Evolutionary conservation across 2,113 vertebrate genomes (phyloP).

Genomic region (Lasiurus borealis): DNA sequence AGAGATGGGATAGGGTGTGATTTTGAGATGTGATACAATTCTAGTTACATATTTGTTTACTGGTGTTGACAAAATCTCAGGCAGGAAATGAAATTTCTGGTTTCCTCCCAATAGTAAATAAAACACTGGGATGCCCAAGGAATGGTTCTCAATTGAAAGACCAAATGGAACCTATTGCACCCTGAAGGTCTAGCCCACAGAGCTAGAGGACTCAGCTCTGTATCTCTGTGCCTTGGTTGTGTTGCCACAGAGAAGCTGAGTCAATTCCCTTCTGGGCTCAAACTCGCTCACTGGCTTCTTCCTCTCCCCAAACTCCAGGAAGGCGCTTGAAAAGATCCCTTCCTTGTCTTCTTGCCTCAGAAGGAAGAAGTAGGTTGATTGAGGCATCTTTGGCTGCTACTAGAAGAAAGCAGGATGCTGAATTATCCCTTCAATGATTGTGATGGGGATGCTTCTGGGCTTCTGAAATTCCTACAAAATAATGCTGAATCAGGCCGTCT

Average conservation of each 20-base stretch:
- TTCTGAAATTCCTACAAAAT: not conserved
- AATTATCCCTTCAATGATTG: not conserved
- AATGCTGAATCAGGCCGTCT: not conserved
- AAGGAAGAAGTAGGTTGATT: not conserved
- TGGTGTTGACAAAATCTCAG: not conserved
- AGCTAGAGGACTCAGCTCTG: accelerated
- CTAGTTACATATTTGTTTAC: not conserved
- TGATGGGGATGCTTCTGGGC: not conserved
- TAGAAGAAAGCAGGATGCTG: not conserved
- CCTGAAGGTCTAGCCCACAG: accelerated
- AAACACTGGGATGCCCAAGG: not conserved
- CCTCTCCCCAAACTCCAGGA: not conserved
- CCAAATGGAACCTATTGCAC: not conserved
- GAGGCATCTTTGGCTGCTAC: not conserved
- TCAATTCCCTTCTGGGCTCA: not conserved
- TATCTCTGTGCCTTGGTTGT: accelerated
- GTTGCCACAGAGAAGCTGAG: accelerated
- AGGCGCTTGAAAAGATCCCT: not conserved
- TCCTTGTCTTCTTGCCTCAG: not conserved
- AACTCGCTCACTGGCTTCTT: not conserved
- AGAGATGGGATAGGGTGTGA: not conserved
- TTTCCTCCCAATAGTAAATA: not conserved
- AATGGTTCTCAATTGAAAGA: not conserved
- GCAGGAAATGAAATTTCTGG: not conserved
- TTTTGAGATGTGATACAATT: not conserved